Conservation (phyloP, 2,888 invertebrate genomes). For the Dinocampus coccinellae region DNA sequence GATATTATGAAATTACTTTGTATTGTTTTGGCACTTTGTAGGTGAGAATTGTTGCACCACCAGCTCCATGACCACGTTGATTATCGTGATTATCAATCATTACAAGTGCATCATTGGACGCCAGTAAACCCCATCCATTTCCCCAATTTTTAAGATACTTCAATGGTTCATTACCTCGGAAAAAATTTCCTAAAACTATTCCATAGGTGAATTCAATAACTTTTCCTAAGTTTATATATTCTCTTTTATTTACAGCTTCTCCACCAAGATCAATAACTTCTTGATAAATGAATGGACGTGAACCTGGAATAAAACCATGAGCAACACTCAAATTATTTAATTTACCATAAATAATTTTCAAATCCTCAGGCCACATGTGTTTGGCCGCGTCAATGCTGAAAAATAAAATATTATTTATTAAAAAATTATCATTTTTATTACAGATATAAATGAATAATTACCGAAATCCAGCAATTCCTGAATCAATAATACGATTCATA, state of each 20-base stretch:
- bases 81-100: slow-evolving; percentile 95
- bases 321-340: slow-evolving; percentile 74
- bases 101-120: slow-evolving; percentile 75
- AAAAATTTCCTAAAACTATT: slow-evolving; percentile 72
- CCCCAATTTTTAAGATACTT: slow-evolving; percentile 77
- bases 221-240: slow-evolving; percentile 70
- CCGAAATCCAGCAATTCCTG: slow-evolving; percentile 89
- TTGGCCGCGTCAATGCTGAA: slow-evolving; percentile 83
- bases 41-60: slow-evolving; percentile 75
- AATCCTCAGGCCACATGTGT: slow-evolving; percentile 84
- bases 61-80: slow-evolving; percentile 82
- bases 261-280: slow-evolving; percentile 83
- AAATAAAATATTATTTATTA: slow-evolving; percentile 5
- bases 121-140: slow-evolving; percentile 79
- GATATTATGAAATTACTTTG: too few species aligned
- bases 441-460: too few species aligned
- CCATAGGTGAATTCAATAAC: slow-evolving; percentile 85
- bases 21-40: slow-evolving; percentile 78
- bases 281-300: slow-evolving; percentile 80
- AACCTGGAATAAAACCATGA: slow-evolving; percentile 76
- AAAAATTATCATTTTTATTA: neutral
- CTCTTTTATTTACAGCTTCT: slow-evolving; percentile 67
- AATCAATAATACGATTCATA: slow-evolving; percentile 77
- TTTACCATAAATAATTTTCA: slow-evolving; percentile 76
- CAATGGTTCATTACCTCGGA: slow-evolving; percentile 75